Evolutionary conservation across 2,797 vertebrate genomes (phyloP).

Genomic region (Bufotes viridis): DNA sequence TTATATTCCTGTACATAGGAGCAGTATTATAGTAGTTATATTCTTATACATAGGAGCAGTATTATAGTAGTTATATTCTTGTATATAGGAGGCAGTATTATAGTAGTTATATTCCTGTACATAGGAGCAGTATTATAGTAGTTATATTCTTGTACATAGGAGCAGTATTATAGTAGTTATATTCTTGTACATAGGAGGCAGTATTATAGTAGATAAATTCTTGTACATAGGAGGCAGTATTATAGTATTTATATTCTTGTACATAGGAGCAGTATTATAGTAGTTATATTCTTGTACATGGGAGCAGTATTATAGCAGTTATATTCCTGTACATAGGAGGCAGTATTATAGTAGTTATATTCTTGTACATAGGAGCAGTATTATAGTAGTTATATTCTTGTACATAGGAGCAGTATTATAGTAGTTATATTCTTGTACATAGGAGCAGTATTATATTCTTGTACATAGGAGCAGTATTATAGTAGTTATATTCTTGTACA

Average conservation of each 20-base stretch:
- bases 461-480: too few species aligned
- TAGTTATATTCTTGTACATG: not conserved
- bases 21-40: conserved; percentile 2
- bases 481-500: too few species aligned
- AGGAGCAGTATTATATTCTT: too few species aligned
- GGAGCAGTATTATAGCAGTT: too few species aligned
- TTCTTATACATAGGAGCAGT: not conserved
- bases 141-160: too few species aligned
- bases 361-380: not conserved
- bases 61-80: conserved; percentile 8
- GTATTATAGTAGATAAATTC: too few species aligned
- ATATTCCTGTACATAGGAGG: too few species aligned
- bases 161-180: too few species aligned
- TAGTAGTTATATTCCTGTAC: not conserved
- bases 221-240: not conserved
- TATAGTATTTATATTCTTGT: conserved; percentile 5
- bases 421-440: too few species aligned
- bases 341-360: conserved; percentile 8
- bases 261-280: not conserved
- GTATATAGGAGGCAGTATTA: not conserved
- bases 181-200: too few species aligned
- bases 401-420: not conserved
- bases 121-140: not conserved
- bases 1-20: not conserved
- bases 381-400: conserved; percentile 2